Conservation (phyloP, 2,797 vertebrate species). For the Chiroxiphia lanceolata region DNA sequence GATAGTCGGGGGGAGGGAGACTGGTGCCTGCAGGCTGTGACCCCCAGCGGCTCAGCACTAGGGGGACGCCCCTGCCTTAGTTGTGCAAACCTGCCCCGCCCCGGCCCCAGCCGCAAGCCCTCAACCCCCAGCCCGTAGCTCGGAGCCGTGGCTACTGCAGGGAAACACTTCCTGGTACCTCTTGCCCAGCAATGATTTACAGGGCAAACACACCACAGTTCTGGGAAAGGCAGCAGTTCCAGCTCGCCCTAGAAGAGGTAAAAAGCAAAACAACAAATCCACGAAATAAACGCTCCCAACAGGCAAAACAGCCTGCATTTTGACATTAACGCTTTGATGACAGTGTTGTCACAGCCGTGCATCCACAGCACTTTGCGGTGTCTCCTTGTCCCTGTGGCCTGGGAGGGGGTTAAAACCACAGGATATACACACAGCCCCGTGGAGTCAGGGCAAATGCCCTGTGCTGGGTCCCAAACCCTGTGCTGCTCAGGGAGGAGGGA, state of each 20-base stretch:
- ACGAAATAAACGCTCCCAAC: background rate
- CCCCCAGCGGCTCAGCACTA: background rate
- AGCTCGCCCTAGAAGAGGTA: background rate
- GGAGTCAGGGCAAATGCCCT: accelerated
- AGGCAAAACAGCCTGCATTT: background rate
- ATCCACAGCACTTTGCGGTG: accelerated
- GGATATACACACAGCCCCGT: accelerated
- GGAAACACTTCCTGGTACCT: background rate
- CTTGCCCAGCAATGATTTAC: constrained; percentile 12
- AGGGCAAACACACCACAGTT: background rate
- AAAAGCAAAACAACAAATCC: background rate
- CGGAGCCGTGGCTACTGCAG: background rate
- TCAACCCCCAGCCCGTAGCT: background rate
- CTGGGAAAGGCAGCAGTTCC: background rate
- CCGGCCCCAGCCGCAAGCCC: background rate
- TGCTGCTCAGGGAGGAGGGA: accelerated
- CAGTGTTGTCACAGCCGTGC: accelerated
- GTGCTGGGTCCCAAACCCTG: background rate
- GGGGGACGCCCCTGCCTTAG: background rate
- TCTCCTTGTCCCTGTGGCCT: accelerated
- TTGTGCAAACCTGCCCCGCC: background rate
- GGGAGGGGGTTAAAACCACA: background rate
- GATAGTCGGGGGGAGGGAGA: background rate
- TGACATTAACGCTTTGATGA: background rate
- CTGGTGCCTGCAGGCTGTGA: accelerated